phyloP scores from a whole-genome alignment of 1,140 invertebrate species.

The Stratiolaelaps scimitus region DNA sequence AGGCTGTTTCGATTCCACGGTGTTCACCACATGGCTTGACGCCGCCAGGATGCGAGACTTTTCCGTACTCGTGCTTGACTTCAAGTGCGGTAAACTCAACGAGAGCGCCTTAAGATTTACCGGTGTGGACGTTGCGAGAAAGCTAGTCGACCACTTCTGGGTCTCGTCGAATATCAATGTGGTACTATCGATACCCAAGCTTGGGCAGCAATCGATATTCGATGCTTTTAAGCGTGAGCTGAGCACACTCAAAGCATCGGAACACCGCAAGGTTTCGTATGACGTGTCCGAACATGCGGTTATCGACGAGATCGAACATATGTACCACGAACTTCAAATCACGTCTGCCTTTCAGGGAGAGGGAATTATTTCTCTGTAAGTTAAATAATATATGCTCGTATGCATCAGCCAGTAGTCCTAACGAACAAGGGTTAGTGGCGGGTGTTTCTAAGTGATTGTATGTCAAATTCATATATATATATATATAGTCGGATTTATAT shows the following conservation, averaged over 20 bases:
- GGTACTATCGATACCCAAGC: not conserved
- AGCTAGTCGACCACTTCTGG: not conserved
- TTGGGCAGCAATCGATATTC: not conserved
- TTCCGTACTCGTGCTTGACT: not conserved
- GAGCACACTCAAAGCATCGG: not conserved
- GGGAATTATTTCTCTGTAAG: too few species aligned
- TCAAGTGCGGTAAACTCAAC: slow-evolving; percentile 4
- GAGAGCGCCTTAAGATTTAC: not conserved
- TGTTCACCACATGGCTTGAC: slow-evolving; percentile 30
- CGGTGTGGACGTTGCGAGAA: not conserved
- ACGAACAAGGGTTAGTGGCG: too few species aligned
- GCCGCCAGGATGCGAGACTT: not conserved
- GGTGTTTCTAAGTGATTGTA: too few species aligned
- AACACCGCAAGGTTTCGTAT: not conserved
- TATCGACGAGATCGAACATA: not conserved
- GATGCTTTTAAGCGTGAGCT: not conserved
- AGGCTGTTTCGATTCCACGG: not conserved
- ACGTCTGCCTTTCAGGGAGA: slow-evolving; percentile 21
- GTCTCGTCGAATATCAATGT: not conserved
- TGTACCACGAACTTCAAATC: slow-evolving; percentile 7
- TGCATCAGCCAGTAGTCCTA: too few species aligned
- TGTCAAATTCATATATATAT: too few species aligned
- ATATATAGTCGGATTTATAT: too few species aligned
- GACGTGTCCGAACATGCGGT: slow-evolving; percentile 14
- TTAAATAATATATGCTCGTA: too few species aligned